Percentiles rank a stretch among this genome's conserved stretches.
Evolutionary conservation across 2,113 vertebrate genomes (phyloP).

Genomic region (Embiotoca jacksoni): DNA sequence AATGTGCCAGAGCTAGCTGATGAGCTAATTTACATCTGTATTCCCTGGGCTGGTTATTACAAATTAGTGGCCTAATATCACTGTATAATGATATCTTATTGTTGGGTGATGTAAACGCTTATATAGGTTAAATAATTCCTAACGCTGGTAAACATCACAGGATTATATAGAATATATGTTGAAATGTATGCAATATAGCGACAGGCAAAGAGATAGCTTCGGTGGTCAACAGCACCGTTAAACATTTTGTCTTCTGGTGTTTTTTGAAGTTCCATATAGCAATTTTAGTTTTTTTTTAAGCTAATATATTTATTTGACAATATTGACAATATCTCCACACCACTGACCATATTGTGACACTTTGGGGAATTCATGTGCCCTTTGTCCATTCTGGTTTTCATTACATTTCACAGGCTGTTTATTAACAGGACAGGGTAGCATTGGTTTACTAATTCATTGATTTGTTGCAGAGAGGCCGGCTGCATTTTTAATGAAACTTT

Average conservation of each 20-base stretch:
- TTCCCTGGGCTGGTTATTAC: too few relatives aligned
- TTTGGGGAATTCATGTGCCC: slow-evolving; percentile 9
- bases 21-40: too few relatives aligned
- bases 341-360: slow-evolving; percentile 2
- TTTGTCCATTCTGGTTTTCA: slow-evolving; percentile 42
- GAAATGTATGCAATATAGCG: too few relatives aligned
- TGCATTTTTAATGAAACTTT: slow-evolving; percentile 74
- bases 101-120: background rate
- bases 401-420: slow-evolving; percentile 53
- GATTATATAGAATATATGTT: too few relatives aligned
- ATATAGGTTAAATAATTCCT: background rate
- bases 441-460: slow-evolving; percentile 74
- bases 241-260: background rate
- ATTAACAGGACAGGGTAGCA: slow-evolving; percentile 43
- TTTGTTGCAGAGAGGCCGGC: slow-evolving; percentile 52
- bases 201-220: too few relatives aligned
- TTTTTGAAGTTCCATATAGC: background rate
- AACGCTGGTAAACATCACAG: too few relatives aligned
- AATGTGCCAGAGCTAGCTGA: too few relatives aligned
- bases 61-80: too few relatives aligned
- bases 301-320: background rate
- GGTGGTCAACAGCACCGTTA: background rate
- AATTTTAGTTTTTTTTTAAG: background rate
- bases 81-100: too few relatives aligned
- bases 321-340: slow-evolving; percentile 23